A percentile compares a stretch with the other conserved stretches of the same genome.
phyloP scores from a whole-genome alignment of 2,113 vertebrate species.

The Anoura caudifer region DNA sequence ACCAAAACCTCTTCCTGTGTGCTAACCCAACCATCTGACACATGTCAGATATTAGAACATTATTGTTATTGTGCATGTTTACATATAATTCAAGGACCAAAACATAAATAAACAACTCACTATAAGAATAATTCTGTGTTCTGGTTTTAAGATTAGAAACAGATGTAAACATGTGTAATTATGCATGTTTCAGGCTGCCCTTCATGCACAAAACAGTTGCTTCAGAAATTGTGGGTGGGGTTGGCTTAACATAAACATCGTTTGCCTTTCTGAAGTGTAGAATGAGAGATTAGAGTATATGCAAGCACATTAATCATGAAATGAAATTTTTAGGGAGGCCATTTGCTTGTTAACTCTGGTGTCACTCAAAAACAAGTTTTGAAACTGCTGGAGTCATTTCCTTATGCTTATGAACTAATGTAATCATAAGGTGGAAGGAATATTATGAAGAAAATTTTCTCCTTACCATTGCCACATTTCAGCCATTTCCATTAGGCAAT shows the following conservation, averaged over 20 bases:
- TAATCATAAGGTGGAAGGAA: neutral
- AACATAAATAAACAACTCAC: slow-evolving; percentile 80
- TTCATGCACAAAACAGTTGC: slow-evolving; percentile 78
- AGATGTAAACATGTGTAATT: slow-evolving; percentile 84
- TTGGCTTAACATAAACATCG: slow-evolving; percentile 78
- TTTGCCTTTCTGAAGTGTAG: slow-evolving; percentile 80
- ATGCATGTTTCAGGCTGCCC: slow-evolving; percentile 73
- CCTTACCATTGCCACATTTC: neutral
- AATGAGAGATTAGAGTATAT: slow-evolving; percentile 79
- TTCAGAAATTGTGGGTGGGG: slow-evolving; percentile 77
- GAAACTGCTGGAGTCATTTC: neutral
- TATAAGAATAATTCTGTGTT: slow-evolving; percentile 74
- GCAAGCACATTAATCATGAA: slow-evolving; percentile 79
- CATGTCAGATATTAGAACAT: slow-evolving; percentile 67
- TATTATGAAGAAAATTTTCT: neutral
- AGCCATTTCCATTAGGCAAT: neutral
- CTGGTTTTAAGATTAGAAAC: slow-evolving; percentile 80
- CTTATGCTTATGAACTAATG: neutral
- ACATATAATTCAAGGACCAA: slow-evolving; percentile 74
- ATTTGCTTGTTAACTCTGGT: slow-evolving; percentile 63
- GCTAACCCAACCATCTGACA: neutral
- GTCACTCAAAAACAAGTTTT: slow-evolving; percentile 75
- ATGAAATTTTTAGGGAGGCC: slow-evolving; percentile 72
- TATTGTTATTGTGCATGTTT: slow-evolving; percentile 76
- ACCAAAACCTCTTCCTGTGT: slow-evolving; percentile 46